Base-by-base conservation (phyloP, 2,113 vertebrate genomes). In the Corythaixoides concolor region DNA sequence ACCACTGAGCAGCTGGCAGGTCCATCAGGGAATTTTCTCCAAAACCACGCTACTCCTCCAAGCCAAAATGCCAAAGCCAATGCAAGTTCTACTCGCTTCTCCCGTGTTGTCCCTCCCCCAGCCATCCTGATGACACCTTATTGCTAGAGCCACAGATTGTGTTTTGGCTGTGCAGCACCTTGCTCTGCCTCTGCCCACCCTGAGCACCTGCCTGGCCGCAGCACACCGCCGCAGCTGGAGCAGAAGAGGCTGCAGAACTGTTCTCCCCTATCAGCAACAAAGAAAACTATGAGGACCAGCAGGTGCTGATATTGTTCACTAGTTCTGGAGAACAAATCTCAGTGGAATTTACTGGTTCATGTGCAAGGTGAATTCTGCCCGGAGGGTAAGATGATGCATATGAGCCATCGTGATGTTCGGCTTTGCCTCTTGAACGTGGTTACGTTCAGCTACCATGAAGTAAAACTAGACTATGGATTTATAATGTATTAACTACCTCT, bases 131-230 rank as follows among this genome's bases (percentile, higher is more conserved):
- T 2, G 5, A 11, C 33, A 73, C 26, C 28, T 69, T 27, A 21
- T 8, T 81, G 11, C 24, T 39, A 27, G 58, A 83, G 33, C 52
- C n/a, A 13, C 37, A 49, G 69, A 13, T 37, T 1, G 3, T 7
- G 5, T 9, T 1, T 8, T 23, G 53, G 19, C 64, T 62, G 30
- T n/a, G 30, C 74, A 85, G 66, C 39, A 39, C 33, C 69, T 81
- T 47, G 22, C 35, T 52, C 59, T 64, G n/a, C 24, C 50, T n/a
- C 58, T 22, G 60, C 49, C 49, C 58, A 30, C 5, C 47, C 70
- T 6, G 41, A 67, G 30, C 70, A 23, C 30, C 56, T 6, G 3
- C 15, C 30, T 0, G 0, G 23, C 37, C 37, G 45, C 55, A 43
- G 55, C 59, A 69, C 24, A 35, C 11, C 45, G 19, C 9, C 64